Conservation (phyloP, 1,140 invertebrate genomes). For the Penaeus japonicus region DNA sequence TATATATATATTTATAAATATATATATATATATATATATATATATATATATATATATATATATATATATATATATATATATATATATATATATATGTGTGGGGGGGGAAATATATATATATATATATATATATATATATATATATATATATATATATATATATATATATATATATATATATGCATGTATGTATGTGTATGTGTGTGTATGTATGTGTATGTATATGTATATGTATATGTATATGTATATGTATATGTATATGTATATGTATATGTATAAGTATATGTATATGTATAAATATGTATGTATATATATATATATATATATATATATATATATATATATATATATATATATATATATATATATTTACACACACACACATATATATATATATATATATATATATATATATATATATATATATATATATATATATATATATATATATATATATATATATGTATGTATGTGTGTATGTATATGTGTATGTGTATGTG, state of each 20-base stretch:
- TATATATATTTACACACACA: background rate
- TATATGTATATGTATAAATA: background rate
- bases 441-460: too few species aligned
- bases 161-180: background rate
- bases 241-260: background rate
- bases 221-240: too few species aligned
- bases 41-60: background rate
- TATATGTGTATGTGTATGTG: background rate
- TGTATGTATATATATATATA: background rate
- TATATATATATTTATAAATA: background rate
- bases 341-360: conserved; percentile 1
- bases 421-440: too few species aligned
- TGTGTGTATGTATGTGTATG: background rate
- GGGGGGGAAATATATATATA: background rate
- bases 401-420: too few species aligned
- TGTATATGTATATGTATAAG: background rate
- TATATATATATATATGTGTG: background rate
- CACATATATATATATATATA: background rate
- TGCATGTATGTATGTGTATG: background rate
- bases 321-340: conserved; percentile 6
- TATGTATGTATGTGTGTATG: background rate
- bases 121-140: background rate
- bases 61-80: background rate
- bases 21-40: background rate
- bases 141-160: background rate